Conservation (phyloP, 2,113 vertebrate genomes). For the Aptenodytes forsteri region DNA sequence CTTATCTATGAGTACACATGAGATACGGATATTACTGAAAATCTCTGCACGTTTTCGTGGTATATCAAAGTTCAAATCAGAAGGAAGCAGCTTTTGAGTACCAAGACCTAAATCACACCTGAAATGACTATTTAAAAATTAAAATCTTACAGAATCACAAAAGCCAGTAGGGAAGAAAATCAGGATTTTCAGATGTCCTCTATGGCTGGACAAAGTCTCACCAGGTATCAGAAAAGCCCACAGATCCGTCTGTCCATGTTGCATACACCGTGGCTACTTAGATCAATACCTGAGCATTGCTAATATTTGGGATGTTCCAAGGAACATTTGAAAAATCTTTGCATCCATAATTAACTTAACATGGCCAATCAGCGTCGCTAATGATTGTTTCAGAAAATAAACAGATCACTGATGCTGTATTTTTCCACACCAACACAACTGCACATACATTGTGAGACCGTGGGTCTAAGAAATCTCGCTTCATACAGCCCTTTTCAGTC, state of each 20-base stretch:
- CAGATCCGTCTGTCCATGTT: neutral
- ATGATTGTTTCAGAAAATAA: neutral
- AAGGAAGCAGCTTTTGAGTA: neutral
- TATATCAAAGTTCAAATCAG: neutral
- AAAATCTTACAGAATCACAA: neutral
- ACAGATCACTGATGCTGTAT: neutral
- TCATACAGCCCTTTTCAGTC: neutral
- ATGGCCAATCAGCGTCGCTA: neutral
- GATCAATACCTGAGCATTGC: neutral
- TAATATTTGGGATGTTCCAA: neutral
- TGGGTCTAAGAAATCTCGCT: neutral
- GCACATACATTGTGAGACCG: accelerated
- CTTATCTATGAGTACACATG: accelerated
- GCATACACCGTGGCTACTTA: neutral
- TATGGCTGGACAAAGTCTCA: neutral
- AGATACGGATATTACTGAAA: neutral
- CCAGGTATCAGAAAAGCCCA: neutral
- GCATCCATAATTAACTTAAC: neutral
- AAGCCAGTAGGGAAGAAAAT: neutral
- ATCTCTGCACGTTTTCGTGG: neutral
- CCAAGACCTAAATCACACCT: neutral
- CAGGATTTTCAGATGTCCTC: neutral
- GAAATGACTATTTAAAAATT: neutral
- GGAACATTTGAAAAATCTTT: neutral
- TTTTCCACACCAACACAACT: neutral